A percentile compares a stretch with the other conserved stretches of the same genome.
These are phyloP conservation scores for Malurus cyaneus DNA, from an alignment of 2,113 vertebrate species.

Conservation along the genomic window DNA sequence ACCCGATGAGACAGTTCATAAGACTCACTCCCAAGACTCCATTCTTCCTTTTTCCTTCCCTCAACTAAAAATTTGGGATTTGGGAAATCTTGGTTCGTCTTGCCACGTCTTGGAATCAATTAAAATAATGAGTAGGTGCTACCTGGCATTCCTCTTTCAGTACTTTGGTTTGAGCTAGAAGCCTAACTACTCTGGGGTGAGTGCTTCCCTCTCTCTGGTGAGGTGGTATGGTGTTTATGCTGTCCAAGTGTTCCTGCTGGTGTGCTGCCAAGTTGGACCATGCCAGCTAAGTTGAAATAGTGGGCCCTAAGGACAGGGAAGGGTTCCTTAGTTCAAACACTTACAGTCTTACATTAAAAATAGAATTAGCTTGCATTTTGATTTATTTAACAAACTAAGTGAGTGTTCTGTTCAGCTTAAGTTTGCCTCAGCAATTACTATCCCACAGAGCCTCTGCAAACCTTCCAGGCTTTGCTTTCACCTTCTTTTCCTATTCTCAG, in stretches of 20 bases:
- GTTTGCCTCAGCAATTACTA: slow-evolving; percentile 47
- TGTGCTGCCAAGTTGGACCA: background rate
- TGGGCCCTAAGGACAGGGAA: background rate
- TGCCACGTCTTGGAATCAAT: background rate
- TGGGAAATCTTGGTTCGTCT: background rate
- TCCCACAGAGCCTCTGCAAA: slow-evolving; percentile 17
- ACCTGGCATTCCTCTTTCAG: background rate
- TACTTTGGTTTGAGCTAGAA: background rate
- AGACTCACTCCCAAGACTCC: background rate
- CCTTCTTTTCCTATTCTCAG: background rate
- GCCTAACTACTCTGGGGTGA: background rate
- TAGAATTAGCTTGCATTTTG: slow-evolving; percentile 17
- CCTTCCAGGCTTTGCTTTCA: background rate
- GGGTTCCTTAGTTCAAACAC: background rate
- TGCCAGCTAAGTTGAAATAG: background rate
- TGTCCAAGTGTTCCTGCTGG: background rate
- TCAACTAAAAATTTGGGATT: background rate
- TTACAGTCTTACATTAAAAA: slow-evolving; percentile 1
- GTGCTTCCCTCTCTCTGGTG: background rate
- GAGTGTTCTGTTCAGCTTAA: slow-evolving; percentile 20
- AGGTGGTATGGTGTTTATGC: background rate
- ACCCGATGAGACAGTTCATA: background rate
- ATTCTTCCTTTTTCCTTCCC: background rate
- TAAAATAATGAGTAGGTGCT: background rate
- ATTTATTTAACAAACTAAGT: slow-evolving; percentile 54